These are phyloP conservation scores for Aporophyla nigra DNA, from an alignment of 2,888 invertebrate species.

Conservation along the genomic window DNA sequence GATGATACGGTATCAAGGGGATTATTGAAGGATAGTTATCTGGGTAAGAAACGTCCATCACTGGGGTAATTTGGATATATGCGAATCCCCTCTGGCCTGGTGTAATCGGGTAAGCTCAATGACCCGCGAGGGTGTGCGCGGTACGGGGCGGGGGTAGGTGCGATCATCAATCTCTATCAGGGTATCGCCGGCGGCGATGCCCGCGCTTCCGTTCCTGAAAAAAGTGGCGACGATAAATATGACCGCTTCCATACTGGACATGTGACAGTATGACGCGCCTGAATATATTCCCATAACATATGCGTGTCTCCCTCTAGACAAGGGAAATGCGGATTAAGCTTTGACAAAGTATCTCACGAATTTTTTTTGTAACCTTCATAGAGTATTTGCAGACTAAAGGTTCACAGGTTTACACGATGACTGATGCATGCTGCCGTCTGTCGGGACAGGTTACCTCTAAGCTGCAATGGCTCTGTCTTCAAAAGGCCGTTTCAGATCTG, in stretches of 20 bases:
- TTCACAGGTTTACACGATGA: not conserved
- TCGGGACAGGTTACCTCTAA: no score
- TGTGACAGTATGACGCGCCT: slow-evolving; percentile 69
- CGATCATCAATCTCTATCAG: slow-evolving; percentile 90
- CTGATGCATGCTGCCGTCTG: no score
- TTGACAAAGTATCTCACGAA: slow-evolving; percentile 40
- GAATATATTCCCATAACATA: slow-evolving; percentile 58
- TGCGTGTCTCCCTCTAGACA: slow-evolving; percentile 39
- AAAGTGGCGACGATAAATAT: slow-evolving; percentile 85
- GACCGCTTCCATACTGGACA: slow-evolving; percentile 79
- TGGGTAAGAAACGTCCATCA: slow-evolving; percentile 89
- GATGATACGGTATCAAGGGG: slow-evolving; percentile 67
- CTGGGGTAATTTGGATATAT: slow-evolving; percentile 89
- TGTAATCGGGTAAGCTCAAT: slow-evolving; percentile 86
- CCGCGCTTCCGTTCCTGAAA: slow-evolving; percentile 78
- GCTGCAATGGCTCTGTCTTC: no score
- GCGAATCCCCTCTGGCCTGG: slow-evolving; percentile 85
- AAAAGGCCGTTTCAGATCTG: no score
- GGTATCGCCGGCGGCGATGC: slow-evolving; percentile 77
- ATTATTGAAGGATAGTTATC: slow-evolving; percentile 81
- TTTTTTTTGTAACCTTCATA: slow-evolving; percentile 9
- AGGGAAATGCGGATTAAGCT: slow-evolving; percentile 43
- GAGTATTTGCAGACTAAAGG: not conserved
- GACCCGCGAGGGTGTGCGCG: slow-evolving; percentile 76
- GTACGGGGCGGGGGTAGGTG: slow-evolving; percentile 67